These are phyloP conservation scores for Teleopsis dalmanni DNA, from an alignment of 1,140 invertebrate genomes.

Conservation along the genomic window DNA sequence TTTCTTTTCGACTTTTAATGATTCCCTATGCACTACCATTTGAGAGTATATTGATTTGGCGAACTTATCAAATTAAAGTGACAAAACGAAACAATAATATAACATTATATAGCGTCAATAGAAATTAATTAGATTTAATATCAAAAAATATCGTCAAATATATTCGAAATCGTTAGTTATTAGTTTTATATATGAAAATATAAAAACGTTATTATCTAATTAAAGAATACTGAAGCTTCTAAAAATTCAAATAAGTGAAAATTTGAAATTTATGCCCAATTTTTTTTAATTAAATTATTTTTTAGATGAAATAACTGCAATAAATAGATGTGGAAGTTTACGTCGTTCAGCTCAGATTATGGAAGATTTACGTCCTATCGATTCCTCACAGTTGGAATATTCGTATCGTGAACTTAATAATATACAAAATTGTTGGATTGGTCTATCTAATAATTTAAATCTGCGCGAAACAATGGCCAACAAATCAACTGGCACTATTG, in stretches of 20 bases:
- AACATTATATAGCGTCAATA: no score
- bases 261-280: no score
- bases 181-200: neutral
- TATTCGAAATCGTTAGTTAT: no score
- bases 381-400: constrained; percentile 37
- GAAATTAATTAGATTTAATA: no score
- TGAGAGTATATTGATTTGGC: no score
- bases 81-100: no score
- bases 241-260: no score
- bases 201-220: neutral
- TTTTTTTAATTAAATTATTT: neutral
- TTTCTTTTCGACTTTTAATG: no score
- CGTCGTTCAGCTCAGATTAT: constrained; percentile 29
- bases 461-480: constrained; percentile 27
- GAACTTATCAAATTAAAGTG: no score
- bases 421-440: constrained; percentile 42
- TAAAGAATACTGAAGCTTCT: no score
- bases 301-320: constrained; percentile 28
- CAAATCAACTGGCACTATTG: constrained; percentile 22
- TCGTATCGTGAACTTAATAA: constrained; percentile 41
- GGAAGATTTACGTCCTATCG: constrained; percentile 37
- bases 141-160: no score
- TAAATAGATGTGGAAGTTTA: constrained; percentile 30
- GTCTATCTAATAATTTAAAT: constrained; percentile 33
- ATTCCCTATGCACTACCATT: no score